phyloP scores from a whole-genome alignment of 2,888 invertebrate species.

The Ashinkailepas kermadecensis region DNA sequence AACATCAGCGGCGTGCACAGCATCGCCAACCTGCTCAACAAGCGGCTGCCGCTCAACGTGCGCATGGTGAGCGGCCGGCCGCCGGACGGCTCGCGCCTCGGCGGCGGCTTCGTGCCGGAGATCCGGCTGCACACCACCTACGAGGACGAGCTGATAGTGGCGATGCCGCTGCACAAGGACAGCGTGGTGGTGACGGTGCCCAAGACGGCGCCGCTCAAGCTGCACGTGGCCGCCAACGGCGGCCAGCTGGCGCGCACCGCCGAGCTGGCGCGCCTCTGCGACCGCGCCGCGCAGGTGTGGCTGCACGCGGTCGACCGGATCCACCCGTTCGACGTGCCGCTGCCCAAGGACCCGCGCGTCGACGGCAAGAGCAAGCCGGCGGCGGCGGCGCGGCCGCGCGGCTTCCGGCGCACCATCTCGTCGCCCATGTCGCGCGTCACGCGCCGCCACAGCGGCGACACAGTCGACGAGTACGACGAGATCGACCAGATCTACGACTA shows the following conservation, averaged over 20 bases:
- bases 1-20: constrained; percentile 85
- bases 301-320: constrained; percentile 35
- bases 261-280: constrained; percentile 33
- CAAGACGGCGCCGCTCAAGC: constrained; percentile 70
- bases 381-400: constrained; percentile 25
- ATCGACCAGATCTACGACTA: constrained; percentile 96
- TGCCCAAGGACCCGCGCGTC: constrained; percentile 33
- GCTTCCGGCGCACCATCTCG: constrained; percentile 24
- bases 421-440: constrained; percentile 25
- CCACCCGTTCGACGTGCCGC: constrained; percentile 34
- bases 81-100: constrained; percentile 50
- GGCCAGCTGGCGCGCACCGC: constrained; percentile 33
- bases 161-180: constrained; percentile 37
- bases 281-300: constrained; percentile 33
- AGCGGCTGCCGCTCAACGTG: constrained; percentile 85
- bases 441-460: constrained; percentile 23
- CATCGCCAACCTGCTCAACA: constrained; percentile 75
- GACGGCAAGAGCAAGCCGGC: constrained; percentile 26
- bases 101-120: constrained; percentile 71
- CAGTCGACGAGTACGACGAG: constrained; percentile 76
- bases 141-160: constrained; percentile 47
- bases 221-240: constrained; percentile 66
- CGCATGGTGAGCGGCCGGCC: constrained; percentile 83
- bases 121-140: constrained; percentile 71
- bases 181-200: constrained; percentile 75